Evolutionary conservation across 2,113 vertebrate genomes (phyloP).

Genomic region (Brachirus orientalis): DNA sequence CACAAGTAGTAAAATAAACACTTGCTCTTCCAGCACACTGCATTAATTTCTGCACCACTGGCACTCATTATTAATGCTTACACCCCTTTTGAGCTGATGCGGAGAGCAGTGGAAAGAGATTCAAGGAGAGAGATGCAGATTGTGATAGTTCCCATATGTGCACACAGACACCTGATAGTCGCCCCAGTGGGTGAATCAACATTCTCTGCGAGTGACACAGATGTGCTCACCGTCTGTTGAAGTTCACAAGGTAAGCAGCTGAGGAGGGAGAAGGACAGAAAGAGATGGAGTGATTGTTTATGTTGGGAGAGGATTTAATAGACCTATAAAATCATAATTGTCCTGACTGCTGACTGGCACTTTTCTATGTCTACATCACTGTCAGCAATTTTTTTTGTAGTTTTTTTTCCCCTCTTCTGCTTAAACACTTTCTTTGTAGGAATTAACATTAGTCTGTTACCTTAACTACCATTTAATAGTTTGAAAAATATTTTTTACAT

Average conservation of each 20-base stretch:
- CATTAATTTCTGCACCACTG: slow-evolving; percentile 30
- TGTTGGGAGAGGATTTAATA: slow-evolving; percentile 66
- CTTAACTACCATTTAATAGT: slow-evolving; percentile 12
- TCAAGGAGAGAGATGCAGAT: slow-evolving; percentile 25
- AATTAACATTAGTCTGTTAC: not conserved
- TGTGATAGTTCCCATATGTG: slow-evolving; percentile 79
- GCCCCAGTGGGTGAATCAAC: slow-evolving; percentile 76
- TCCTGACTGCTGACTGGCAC: slow-evolving; percentile 61
- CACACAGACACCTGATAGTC: slow-evolving; percentile 78
- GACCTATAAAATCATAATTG: slow-evolving; percentile 59
- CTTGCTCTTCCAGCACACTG: slow-evolving; percentile 1
- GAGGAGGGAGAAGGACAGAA: slow-evolving; percentile 41
- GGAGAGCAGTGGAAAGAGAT: slow-evolving; percentile 22
- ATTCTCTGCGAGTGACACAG: slow-evolving; percentile 75
- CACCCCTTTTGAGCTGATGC: slow-evolving; percentile 3
- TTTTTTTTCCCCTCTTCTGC: not conserved
- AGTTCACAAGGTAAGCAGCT: slow-evolving; percentile 51
- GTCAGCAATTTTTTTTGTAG: slow-evolving; percentile 30
- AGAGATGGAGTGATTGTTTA: slow-evolving; percentile 64
- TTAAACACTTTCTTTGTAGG: slow-evolving; percentile 9
- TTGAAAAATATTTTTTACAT: slow-evolving; percentile 35
- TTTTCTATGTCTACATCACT: slow-evolving; percentile 24
- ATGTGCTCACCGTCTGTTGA: slow-evolving; percentile 62
- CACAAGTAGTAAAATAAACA: slow-evolving; percentile 32
- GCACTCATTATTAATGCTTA: slow-evolving; percentile 19